A percentile compares a stretch with the other conserved stretches of the same genome.
These are phyloP conservation scores for Girardinus metallicus DNA, from an alignment of 2,797 vertebrate species.

Conservation along the genomic window DNA sequence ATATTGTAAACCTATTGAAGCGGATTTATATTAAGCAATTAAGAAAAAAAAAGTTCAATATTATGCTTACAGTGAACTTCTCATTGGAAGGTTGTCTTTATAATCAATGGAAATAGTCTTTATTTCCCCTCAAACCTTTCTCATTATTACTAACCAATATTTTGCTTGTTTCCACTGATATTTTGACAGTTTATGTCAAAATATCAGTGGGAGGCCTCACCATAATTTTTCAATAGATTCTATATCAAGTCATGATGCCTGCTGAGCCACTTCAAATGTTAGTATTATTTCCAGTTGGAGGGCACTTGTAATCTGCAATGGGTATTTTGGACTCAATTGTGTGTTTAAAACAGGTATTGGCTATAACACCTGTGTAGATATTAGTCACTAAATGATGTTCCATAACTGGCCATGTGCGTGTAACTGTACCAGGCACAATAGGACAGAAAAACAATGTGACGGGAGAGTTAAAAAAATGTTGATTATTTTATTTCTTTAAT, in stretches of 20 bases:
- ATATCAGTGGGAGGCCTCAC: not conserved
- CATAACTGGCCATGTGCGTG: not conserved
- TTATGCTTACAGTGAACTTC: too few relatives aligned
- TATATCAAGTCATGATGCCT: not conserved
- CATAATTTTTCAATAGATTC: not conserved
- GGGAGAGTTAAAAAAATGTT: not conserved
- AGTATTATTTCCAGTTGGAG: not conserved
- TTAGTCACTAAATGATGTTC: too few relatives aligned
- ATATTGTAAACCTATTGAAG: too few relatives aligned
- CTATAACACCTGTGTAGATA: not conserved
- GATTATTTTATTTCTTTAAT: not conserved
- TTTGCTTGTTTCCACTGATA: not conserved
- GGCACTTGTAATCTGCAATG: not conserved
- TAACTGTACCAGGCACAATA: not conserved
- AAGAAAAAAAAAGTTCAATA: too few relatives aligned
- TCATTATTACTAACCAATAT: not conserved
- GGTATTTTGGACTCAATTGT: not conserved
- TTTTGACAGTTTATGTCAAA: not conserved
- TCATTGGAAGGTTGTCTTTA: too few relatives aligned
- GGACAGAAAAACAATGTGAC: not conserved
- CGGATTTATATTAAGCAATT: too few relatives aligned
- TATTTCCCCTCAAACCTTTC: not conserved
- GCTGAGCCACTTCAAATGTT: not conserved
- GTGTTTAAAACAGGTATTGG: not conserved
- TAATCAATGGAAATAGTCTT: too few relatives aligned